These are phyloP conservation scores for Tychaedon coryphoeus DNA, from an alignment of 2,113 vertebrate genomes.

Conservation along the genomic window DNA sequence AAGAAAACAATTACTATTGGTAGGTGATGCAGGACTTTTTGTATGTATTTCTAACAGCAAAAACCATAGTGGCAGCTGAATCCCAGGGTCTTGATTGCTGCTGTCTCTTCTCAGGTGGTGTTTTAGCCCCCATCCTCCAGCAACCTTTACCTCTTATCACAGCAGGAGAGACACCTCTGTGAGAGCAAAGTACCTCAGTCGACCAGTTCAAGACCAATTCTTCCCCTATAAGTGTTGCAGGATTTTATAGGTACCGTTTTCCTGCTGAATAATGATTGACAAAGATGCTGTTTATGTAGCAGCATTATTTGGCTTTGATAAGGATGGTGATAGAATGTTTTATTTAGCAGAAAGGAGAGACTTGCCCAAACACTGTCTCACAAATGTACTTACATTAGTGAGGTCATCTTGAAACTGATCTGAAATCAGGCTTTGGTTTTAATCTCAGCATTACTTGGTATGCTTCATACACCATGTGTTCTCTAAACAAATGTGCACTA, in stretches of 20 bases:
- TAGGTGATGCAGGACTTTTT: background rate
- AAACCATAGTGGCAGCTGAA: accelerated
- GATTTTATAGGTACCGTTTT: background rate
- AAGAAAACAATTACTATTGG: background rate
- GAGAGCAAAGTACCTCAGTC: background rate
- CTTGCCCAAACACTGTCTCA: background rate
- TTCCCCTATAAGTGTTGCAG: background rate
- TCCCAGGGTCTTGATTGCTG: background rate
- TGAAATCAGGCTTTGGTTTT: conserved; percentile 18
- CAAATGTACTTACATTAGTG: conserved; percentile 38
- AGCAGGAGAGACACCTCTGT: background rate
- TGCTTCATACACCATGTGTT: conserved; percentile 18
- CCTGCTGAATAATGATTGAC: conserved; percentile 7
- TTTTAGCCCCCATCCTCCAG: background rate
- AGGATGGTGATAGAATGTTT: conserved; percentile 45
- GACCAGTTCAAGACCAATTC: background rate
- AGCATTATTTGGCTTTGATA: conserved; percentile 1
- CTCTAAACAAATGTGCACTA: conserved; percentile 47
- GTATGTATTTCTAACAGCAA: background rate
- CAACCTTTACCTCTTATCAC: background rate
- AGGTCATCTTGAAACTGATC: conserved; percentile 59
- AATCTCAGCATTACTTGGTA: background rate
- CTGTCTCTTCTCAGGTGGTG: background rate
- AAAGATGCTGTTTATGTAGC: background rate
- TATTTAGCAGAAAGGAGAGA: conserved; percentile 39